Evolutionary conservation across 2,113 vertebrate genomes (phyloP).

Genomic region (Paedocypris sp.): DNA sequence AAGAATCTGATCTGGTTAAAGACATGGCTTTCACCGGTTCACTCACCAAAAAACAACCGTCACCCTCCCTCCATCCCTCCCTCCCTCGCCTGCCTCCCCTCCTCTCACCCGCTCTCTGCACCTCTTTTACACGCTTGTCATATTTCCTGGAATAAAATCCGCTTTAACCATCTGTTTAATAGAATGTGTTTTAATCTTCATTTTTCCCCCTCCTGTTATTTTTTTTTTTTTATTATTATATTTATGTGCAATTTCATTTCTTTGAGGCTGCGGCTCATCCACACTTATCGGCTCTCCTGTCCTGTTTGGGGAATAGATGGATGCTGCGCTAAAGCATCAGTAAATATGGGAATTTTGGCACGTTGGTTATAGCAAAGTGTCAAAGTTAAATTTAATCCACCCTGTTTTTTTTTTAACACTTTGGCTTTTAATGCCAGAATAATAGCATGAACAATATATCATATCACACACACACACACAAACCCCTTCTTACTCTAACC

Average conservation of each 20-base stretch:
- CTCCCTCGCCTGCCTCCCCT: conserved; percentile 34
- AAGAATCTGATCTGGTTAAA: conserved; percentile 99
- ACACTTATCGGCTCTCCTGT: conserved; percentile 35
- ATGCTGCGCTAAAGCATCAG: background rate
- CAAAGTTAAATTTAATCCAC: conserved; percentile 23
- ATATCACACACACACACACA: background rate
- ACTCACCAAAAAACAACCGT: conserved; percentile 46
- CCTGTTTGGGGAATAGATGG: conserved; percentile 28
- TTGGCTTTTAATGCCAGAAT: no score
- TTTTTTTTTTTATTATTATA: conserved; percentile 51
- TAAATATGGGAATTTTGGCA: conserved; percentile 23
- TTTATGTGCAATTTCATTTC: conserved; percentile 53
- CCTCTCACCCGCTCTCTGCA: conserved; percentile 30
- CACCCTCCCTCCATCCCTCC: conserved; percentile 26
- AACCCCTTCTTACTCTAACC: background rate
- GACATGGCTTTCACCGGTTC: conserved; percentile 66
- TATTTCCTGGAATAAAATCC: conserved; percentile 65
- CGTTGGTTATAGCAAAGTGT: conserved; percentile 31
- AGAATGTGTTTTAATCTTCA: conserved; percentile 65
- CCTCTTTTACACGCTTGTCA: conserved; percentile 54
- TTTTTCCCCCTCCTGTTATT: conserved; percentile 44
- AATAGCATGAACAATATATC: no score
- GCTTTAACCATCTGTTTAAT: conserved; percentile 69
- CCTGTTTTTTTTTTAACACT: background rate
- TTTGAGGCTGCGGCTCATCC: conserved; percentile 39